Percentiles rank a stretch among this genome's conserved stretches.
phyloP scores from a whole-genome alignment of 2,888 invertebrate genomes.

The Nemurella pictetii region DNA sequence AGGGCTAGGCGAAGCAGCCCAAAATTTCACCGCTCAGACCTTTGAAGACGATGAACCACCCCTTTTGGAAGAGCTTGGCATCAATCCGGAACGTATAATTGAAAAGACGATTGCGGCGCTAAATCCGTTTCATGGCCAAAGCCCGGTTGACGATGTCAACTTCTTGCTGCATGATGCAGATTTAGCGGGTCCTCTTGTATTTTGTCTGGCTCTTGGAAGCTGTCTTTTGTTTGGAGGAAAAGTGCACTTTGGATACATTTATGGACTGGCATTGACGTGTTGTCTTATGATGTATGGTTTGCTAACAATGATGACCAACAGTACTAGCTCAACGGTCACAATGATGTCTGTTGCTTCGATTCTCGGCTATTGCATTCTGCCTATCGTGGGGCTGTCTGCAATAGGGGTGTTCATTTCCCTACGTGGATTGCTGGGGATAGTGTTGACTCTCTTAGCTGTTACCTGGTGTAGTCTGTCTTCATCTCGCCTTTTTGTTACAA shows the following conservation, averaged over 20 bases:
- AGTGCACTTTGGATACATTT: constrained; percentile 91
- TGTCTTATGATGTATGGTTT: constrained; percentile 88
- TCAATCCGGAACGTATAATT: constrained; percentile 84
- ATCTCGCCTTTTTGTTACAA: constrained; percentile 87
- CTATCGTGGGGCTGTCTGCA: constrained; percentile 85
- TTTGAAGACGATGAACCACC: constrained; percentile 76
- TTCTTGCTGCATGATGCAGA: constrained; percentile 81
- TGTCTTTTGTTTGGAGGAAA: constrained; percentile 74
- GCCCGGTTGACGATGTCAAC: constrained; percentile 73
- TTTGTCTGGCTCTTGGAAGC: constrained; percentile 72
- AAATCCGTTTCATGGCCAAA: constrained; percentile 77
- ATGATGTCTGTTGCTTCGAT: constrained; percentile 81
- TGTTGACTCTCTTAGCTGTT: constrained; percentile 69
- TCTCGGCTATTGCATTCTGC: constrained; percentile 89
- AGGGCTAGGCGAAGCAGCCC: not conserved
- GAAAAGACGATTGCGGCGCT: constrained; percentile 88
- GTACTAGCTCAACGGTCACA: constrained; percentile 71
- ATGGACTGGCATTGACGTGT: constrained; percentile 87
- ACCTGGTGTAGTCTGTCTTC: constrained; percentile 92
- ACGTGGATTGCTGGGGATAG: constrained; percentile 70
- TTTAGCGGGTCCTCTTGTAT: constrained; percentile 89
- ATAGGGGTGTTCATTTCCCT: constrained; percentile 76
- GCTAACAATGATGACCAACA: constrained; percentile 77
- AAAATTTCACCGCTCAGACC: not conserved
- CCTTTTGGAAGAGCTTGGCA: constrained; percentile 86